phyloP scores from a whole-genome alignment of 1,140 invertebrate genomes.

The Bilobella aurantiaca region DNA sequence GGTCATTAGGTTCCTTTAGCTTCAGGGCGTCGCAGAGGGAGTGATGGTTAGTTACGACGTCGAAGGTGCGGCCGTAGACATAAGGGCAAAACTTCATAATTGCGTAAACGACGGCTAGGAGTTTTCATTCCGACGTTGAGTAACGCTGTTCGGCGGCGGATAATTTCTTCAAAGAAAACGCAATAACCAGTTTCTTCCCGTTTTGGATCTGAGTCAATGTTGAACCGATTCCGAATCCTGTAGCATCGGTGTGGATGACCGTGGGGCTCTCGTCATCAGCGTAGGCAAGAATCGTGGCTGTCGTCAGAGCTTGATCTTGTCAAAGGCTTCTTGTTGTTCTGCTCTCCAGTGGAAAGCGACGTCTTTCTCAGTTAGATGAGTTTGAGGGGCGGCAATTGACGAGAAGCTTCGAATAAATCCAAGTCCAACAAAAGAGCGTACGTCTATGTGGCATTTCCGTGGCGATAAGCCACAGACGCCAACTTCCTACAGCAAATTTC shows the following conservation, averaged over 20 bases:
- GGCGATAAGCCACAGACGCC: too few species aligned
- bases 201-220: neutral
- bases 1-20: neutral
- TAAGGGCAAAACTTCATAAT: conserved; percentile 9
- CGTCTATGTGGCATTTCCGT: too few species aligned
- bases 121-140: neutral
- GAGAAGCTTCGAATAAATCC: conserved; percentile 20
- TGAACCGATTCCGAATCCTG: neutral
- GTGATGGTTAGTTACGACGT: conserved; percentile 3
- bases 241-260: neutral
- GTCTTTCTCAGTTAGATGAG: conserved; percentile 27
- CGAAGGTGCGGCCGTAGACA: neutral
- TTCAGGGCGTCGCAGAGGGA: neutral
- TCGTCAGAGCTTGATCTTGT: neutral
- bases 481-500: too few species aligned
- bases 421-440: conserved; percentile 18
- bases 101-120: neutral
- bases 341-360: conserved; percentile 11
- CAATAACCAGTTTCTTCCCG: neutral
- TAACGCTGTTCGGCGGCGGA: neutral
- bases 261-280: neutral
- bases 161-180: neutral
- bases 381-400: conserved; percentile 14
- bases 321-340: conserved; percentile 8
- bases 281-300: neutral